Conservation (phyloP, 2,797 vertebrate genomes). For the Zenarchopterus dispar region DNA sequence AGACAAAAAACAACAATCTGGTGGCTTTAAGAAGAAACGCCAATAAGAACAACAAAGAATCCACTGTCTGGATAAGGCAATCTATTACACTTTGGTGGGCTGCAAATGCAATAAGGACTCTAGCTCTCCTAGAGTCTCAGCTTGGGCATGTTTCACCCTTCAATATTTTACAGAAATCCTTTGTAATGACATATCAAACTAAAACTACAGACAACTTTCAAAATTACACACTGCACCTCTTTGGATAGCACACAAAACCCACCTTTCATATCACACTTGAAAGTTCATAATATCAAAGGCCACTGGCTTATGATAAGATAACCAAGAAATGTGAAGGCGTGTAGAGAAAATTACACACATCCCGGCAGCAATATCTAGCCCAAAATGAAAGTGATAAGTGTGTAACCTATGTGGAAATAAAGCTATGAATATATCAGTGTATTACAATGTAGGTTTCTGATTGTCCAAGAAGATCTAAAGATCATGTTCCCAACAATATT, state of each 20-base stretch:
- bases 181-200: constrained; percentile 25
- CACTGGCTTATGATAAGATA: constrained; percentile 68
- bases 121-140: constrained; percentile 21
- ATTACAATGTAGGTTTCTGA: constrained; percentile 60
- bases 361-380: constrained; percentile 69
- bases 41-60: neutral
- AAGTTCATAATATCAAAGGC: constrained; percentile 73
- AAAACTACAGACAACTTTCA: constrained; percentile 15
- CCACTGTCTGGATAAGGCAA: constrained; percentile 19
- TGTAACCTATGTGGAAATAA: constrained; percentile 65
- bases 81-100: constrained; percentile 22
- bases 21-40: no score
- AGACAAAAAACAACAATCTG: no score
- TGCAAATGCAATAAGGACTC: constrained; percentile 25
- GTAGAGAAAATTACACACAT: constrained; percentile 74
- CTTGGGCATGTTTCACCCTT: constrained; percentile 11
- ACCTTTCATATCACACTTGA: constrained; percentile 58
- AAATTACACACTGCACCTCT: constrained; percentile 27
- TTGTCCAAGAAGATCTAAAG: constrained; percentile 58
- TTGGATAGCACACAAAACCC: constrained; percentile 40
- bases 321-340: constrained; percentile 68
- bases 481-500: constrained; percentile 49
- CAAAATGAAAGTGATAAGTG: constrained; percentile 78
- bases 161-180: constrained; percentile 37
- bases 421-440: constrained; percentile 75